Base-by-base conservation (phyloP, 1,140 invertebrate species). In the Gonioctena quinquepunctata region DNA sequence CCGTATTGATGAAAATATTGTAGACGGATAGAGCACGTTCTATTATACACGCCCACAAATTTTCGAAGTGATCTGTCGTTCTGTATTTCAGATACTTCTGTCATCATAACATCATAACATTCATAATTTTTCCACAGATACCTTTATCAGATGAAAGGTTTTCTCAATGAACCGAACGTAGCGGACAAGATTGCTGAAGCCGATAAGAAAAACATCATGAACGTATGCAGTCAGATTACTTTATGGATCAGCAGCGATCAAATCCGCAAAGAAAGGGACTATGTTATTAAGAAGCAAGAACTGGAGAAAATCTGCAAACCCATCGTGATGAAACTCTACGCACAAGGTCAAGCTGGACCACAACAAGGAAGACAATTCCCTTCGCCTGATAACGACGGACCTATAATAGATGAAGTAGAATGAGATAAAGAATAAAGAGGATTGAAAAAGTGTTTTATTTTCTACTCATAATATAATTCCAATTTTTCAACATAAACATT, bases 401-500 rank as follows among this genome's bases (percentile, higher is more conserved):
- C 90, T 21, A 90, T 88, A 6, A 90, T 91, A 73, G 90, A 91
- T 76, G 90, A 92, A 85, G 89, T 90, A 19, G 90, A 92, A 80
- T 91, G 88, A 86, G 3, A 21, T 13, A n/a, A n/a, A n/a, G n/a
- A n/a, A n/a, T n/a, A n/a, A n/a, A n/a, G n/a, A n/a, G n/a, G n/a
- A n/a, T n/a, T n/a, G n/a, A n/a, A n/a, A n/a, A n/a, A n/a, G n/a
- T n/a, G n/a, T n/a, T n/a, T n/a, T n/a, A n/a, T n/a, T n/a, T n/a
- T n/a, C n/a, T n/a, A n/a, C n/a, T n/a, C n/a, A n/a, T n/a, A n/a
- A n/a, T n/a, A n/a, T n/a, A n/a, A n/a, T n/a, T n/a, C n/a, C n/a
- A n/a, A n/a, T n/a, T n/a, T n/a, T n/a, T n/a, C n/a, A n/a, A n/a
- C n/a, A n/a, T n/a, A n/a, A n/a, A n/a, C n/a, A n/a, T n/a, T n/a